A percentile compares a stretch with the other conserved stretches of the same genome.
Conservation (phyloP, 2,797 vertebrate species). For the Pseudocheirus occidentalis region DNA sequence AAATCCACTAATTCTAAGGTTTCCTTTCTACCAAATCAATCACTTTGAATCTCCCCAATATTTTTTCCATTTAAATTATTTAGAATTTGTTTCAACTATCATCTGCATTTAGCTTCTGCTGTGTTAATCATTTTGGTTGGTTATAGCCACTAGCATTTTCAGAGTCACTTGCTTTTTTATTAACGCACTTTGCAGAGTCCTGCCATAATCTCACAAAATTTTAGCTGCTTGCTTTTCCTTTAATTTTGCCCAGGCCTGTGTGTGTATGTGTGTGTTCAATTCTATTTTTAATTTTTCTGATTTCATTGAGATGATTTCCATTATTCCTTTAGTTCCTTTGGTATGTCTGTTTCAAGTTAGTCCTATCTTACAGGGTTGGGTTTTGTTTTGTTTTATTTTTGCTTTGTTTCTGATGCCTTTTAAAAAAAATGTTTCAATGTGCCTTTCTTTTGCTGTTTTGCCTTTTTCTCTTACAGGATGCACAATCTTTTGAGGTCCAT, state of each 20-base stretch:
- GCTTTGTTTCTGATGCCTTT: neutral
- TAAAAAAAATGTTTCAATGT: neutral
- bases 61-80: neutral
- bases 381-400: no score
- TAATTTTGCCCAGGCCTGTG: neutral
- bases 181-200: neutral
- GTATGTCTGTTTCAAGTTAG: neutral
- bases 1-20: neutral
- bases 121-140: neutral
- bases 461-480: neutral
- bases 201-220: neutral
- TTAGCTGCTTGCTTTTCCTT: neutral
- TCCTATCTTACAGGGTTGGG: neutral
- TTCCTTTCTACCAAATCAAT: neutral
- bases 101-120: neutral
- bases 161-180: neutral
- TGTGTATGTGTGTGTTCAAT: neutral
- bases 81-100: neutral
- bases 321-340: neutral
- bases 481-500: neutral
- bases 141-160: neutral
- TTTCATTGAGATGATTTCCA: neutral
- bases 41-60: neutral
- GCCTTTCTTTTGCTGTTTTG: neutral
- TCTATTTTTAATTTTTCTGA: neutral